A percentile compares a stretch with the other conserved stretches of the same genome.
phyloP scores from a whole-genome alignment of 2,113 vertebrate species.

The Eulemur macaco region DNA sequence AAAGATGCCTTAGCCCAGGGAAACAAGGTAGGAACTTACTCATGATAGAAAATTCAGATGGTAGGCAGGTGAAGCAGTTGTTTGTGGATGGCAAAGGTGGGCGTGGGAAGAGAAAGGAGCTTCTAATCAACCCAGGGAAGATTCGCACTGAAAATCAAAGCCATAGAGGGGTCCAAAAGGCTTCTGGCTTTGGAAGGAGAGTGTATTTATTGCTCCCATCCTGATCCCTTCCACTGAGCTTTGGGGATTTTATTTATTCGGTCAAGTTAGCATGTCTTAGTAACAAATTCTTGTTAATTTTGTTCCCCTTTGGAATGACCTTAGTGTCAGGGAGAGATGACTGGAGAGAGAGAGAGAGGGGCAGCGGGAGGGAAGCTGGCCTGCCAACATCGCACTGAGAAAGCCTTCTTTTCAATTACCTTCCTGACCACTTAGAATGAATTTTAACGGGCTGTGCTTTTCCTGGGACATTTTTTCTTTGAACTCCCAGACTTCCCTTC shows the following conservation, averaged over 20 bases:
- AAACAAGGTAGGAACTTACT: background rate
- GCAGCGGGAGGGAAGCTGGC: background rate
- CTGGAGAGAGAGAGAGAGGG: background rate
- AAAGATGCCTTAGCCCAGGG: background rate
- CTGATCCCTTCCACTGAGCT: slow-evolving; percentile 30
- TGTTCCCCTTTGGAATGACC: slow-evolving; percentile 64
- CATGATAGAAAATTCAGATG: background rate
- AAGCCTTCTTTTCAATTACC: slow-evolving; percentile 68
- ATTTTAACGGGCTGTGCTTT: slow-evolving; percentile 70
- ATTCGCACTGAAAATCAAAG: background rate
- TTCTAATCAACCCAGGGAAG: background rate
- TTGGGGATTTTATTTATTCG: slow-evolving; percentile 35
- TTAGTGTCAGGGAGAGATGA: background rate
- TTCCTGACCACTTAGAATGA: slow-evolving; percentile 60
- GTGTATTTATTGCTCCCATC: background rate
- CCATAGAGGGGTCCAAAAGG: too few relatives aligned
- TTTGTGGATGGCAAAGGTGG: background rate
- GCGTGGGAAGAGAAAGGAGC: background rate
- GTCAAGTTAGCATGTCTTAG: slow-evolving; percentile 26
- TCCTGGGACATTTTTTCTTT: slow-evolving; percentile 67
- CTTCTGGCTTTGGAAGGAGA: background rate
- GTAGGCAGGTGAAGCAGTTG: too few relatives aligned
- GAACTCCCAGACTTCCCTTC: slow-evolving; percentile 75
- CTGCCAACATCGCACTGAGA: background rate
- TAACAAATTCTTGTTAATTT: slow-evolving; percentile 67